Base-by-base conservation (phyloP, 2,113 vertebrate species). In the Phocoena sinus region DNA sequence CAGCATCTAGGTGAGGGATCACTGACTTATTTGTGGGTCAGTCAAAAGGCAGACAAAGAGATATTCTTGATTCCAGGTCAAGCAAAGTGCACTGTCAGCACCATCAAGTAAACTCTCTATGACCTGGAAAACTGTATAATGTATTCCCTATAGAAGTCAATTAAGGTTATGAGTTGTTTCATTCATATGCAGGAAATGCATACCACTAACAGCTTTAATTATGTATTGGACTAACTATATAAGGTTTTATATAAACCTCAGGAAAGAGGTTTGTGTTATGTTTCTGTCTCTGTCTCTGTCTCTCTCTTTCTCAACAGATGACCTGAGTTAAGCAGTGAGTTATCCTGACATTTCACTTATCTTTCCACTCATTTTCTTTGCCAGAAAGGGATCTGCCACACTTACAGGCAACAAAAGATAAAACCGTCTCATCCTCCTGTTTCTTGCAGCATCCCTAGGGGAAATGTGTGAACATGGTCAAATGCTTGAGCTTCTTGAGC, bases 271-370 rank as follows among this genome's bases (percentile, higher is more conserved):
- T 70, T 28, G 23, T 41, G 47, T 73, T 73, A 91, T 26, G 14
- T 47, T 41, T 65, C 2, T 63, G n/a, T 56, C 38, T 77, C 36
- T 44, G 8, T 76, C 41, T 56, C 38, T 68, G 25, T 44, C 13
- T 70, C 11, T 68, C 14, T 53, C 28, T 81, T 25, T 81, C 33
- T 76, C 60, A 41, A 31, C 56, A 83, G 83, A 89, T 73, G 73
- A 98, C 79, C 93, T 73, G 26, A 89, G 79, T 73, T 70, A 97
- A 97, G 87, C 33, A 95, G 15, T 53, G 96, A 92, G 97, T 95
- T 97, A 86, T 97, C 70, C 60, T 97, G 80, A 70, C 97, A 83
- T 98, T 98, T 98, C 93, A 95, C 65, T 97, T 97, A 91, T 96
- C 73, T 97, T 96, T 95, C 67, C 83, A 96, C 58, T 94, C 86